Conservation (phyloP, 1,140 invertebrate species). For the Cataglyphis hispanica region DNA sequence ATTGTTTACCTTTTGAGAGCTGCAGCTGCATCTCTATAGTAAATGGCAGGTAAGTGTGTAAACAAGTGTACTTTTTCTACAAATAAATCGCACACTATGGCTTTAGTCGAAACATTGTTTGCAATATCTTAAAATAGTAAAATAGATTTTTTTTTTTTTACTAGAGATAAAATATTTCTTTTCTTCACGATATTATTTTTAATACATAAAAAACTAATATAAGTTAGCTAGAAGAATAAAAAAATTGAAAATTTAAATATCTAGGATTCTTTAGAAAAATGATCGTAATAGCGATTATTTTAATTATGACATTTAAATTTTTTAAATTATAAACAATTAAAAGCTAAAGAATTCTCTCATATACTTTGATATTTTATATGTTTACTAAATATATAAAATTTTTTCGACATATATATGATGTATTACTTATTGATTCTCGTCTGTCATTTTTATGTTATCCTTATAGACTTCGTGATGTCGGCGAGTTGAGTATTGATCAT, state of each 20-base stretch:
- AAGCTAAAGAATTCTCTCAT: not conserved
- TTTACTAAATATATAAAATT: not conserved
- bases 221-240: not conserved
- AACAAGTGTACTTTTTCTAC: not conserved
- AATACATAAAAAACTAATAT: not conserved
- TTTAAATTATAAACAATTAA: not conserved
- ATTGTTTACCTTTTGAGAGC: too few relatives aligned
- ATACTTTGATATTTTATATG: slow-evolving; percentile 12
- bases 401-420: not conserved
- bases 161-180: not conserved
- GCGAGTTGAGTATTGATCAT: slow-evolving; percentile 47
- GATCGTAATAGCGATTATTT: not conserved
- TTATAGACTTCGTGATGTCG: not conserved
- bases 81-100: slow-evolving; percentile 40
- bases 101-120: not conserved
- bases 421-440: slow-evolving; percentile 57
- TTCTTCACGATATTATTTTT: not conserved
- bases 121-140: not conserved
- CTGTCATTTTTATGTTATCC: slow-evolving; percentile 39
- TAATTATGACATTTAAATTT: not conserved
- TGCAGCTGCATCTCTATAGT: not conserved
- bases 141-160: not conserved
- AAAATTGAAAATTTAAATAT: not conserved
- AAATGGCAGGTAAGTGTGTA: slow-evolving; percentile 48
- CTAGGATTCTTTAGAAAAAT: not conserved